Base-by-base conservation (phyloP, 1,140 invertebrate species). In the Coelopa frigida region DNA sequence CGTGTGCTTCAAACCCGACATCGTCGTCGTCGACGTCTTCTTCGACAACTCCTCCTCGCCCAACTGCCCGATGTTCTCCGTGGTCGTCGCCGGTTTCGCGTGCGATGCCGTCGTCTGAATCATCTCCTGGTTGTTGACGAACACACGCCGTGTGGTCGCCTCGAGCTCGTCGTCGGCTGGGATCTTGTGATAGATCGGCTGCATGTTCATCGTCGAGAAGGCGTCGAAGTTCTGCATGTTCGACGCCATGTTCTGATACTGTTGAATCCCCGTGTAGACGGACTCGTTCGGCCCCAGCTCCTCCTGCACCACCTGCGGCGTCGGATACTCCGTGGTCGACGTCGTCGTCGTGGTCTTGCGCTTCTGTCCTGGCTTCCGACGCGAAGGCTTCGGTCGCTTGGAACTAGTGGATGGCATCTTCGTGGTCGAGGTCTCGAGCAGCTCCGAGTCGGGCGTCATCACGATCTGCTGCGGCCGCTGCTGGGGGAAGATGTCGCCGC, bases 401-500 rank as follows among this genome's bases (percentile, higher is more conserved):
- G 59, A 63, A 12, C 57, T 57, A 46, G 54, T 56, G 10, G 51
- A 56, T 15, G 54, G 33, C 26, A 58, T 56, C n/a, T 60, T 46
- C 32, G 57, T 63, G 22, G 57, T 62, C 0, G 54, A 66, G 0
- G 70, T 56, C 46, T 75, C 74, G 42, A 77, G 53, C 0, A 76
- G 70, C 49, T 78, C 76, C 4, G 75, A 73, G 56, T 79, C 77
- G 14, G 77, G 75, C 1, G 70, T 73, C 50, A 75, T 75, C 12
- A 75, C 72, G 33, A 68, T 59, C 47, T 74, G 63, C 22, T 64
- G 68, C 22, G 73, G 70, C 27, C 61, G 58, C 56, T 75, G 76
- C 55, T 78, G 75, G 3, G 75, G 74, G n/a, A 75, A 70, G 29
- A 78, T 74, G 36, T 80, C 78, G n/a, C 72, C 70, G 8, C 78